Conservation (phyloP, 2,797 vertebrate genomes). For the Natrix natrix region DNA sequence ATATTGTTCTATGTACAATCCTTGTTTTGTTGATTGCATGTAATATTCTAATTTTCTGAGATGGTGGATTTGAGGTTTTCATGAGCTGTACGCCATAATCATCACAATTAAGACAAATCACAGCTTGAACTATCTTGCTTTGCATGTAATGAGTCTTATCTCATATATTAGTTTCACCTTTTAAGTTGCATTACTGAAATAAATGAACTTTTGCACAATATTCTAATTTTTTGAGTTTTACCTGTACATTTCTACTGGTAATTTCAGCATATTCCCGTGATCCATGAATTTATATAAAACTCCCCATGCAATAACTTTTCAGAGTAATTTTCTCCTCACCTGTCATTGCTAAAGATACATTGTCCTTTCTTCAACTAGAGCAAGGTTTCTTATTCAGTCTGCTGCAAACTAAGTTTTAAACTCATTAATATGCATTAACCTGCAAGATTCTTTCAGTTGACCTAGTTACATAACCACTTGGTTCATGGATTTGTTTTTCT, state of each 20-base stretch:
- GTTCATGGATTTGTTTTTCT: not conserved
- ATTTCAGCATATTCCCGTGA: not conserved
- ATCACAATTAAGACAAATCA: too few species aligned
- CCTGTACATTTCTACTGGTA: not conserved
- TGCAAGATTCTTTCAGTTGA: slow-evolving; percentile 27
- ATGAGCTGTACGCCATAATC: too few species aligned
- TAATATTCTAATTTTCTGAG: too few species aligned
- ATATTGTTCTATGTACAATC: too few species aligned
- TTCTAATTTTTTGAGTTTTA: too few species aligned
- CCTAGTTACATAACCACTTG: slow-evolving; percentile 58
- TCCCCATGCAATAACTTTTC: not conserved
- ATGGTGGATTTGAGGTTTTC: too few species aligned
- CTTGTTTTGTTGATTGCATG: too few species aligned
- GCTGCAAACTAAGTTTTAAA: slow-evolving; percentile 21
- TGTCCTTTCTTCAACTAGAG: slow-evolving; percentile 51
- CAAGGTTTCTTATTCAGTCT: slow-evolving; percentile 33
- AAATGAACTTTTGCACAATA: too few species aligned
- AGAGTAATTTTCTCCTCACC: slow-evolving; percentile 38
- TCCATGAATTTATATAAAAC: fast-evolving
- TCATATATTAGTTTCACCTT: too few species aligned
- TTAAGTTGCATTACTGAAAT: too few species aligned
- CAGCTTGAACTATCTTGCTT: too few species aligned
- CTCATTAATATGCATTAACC: slow-evolving; percentile 34
- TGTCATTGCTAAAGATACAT: slow-evolving; percentile 38
- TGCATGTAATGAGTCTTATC: too few species aligned